A percentile compares a stretch with the other conserved stretches of the same genome.
These are phyloP conservation scores for Rhea pennata DNA, from an alignment of 2,113 vertebrate genomes.

Conservation along the genomic window DNA sequence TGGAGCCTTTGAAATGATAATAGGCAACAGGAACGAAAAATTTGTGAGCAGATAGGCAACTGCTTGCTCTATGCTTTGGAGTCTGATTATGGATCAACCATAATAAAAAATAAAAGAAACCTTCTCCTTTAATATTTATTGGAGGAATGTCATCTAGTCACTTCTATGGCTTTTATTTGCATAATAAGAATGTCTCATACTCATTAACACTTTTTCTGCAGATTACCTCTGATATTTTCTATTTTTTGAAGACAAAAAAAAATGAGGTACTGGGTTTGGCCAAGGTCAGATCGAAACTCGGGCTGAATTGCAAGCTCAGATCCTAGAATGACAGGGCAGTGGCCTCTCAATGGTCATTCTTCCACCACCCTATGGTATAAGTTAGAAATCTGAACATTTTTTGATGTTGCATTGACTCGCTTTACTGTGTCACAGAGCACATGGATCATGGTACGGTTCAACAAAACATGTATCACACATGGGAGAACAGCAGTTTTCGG, in stretches of 20 bases:
- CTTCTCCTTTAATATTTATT: background rate
- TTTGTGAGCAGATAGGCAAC: background rate
- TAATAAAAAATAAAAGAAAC: background rate
- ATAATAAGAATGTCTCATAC: background rate
- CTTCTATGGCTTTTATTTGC: background rate
- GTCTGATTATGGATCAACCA: background rate
- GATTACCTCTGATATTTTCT: background rate
- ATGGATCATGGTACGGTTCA: background rate
- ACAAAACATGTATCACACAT: rapidly evolving
- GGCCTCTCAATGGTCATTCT: background rate
- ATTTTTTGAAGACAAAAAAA: background rate
- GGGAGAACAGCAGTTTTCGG: background rate
- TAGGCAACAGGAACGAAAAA: background rate
- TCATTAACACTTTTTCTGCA: background rate
- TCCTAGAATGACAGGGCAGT: background rate
- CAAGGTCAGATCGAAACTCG: background rate
- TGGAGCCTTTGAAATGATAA: background rate
- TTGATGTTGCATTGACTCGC: background rate
- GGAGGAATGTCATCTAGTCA: background rate
- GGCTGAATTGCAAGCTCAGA: background rate
- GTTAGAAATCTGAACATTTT: rapidly evolving
- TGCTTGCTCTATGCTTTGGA: background rate
- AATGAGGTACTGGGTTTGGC: background rate
- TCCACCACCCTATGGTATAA: background rate
- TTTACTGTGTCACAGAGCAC: background rate